Evolutionary conservation across 2,113 vertebrate genomes (phyloP), one percentile per base, ranked within the genome.

Genomic region (Pungitius pungitius): DNA sequence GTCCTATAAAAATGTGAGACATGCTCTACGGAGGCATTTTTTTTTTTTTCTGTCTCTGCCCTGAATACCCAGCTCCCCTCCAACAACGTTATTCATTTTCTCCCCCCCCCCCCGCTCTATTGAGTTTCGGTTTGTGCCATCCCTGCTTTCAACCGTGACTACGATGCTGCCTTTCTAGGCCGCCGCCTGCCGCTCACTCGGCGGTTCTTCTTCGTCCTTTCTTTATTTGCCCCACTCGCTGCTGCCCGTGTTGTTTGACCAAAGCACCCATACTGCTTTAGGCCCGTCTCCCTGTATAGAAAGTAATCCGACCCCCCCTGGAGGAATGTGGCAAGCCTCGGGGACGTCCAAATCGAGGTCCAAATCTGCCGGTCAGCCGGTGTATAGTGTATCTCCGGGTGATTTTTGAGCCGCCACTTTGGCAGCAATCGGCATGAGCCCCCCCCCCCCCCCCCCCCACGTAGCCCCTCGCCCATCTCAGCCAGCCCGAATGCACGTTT

Each of bases 271-370:
- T 69, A 82, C 87, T 77, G 85, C 87, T 60, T 54, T 54, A 54
- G 80, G 82, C 73, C 77, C 7, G 30, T 85, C 75, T 80, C 89
- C 89, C 88, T 87, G 82, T 89, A 91, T 84, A 89, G 89, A 88
- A 80, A 42, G 88, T 88, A 90, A 92, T 81, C 65, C 4, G 87
- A 93, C 78, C 81, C 86, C 85, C 75, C 79, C 30, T 17, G 79
- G 81, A 81, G 85, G 88, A 89, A 93, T 89, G 91, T 70, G 83
- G 76, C 69, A 24, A 78, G 86, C 87, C 75, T 79, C 17, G 70
- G 73, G 87, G 84, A 80, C 33, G 55, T 73, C 81, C 84, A 88
- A 90, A 92, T 85, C 10, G 78, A 89, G 85, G 87, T 85, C 78
- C 83, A 80, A 88, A 90, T 91, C 88, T 83, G 85, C 71, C 63